Evolutionary conservation across 2,888 invertebrate species (phyloP).

Genomic region (Podabrus alpinus): DNA sequence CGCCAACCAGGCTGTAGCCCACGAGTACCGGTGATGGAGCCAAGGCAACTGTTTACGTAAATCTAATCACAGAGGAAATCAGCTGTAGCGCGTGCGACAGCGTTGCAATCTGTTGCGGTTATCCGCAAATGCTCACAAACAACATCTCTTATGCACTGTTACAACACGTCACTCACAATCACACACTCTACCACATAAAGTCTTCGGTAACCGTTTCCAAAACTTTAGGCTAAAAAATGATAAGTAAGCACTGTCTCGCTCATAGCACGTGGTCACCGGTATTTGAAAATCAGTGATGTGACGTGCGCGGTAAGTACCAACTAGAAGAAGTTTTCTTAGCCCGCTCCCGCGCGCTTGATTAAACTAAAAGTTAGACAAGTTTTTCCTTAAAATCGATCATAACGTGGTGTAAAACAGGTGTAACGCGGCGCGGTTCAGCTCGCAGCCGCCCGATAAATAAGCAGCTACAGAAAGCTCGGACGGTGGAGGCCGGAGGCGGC

Average conservation of each 20-base stretch:
- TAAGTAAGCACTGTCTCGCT: slow-evolving; percentile 51
- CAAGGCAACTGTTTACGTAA: slow-evolving; percentile 52
- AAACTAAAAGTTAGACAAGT: slow-evolving; percentile 1
- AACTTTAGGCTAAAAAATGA: slow-evolving; percentile 29
- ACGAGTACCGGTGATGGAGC: slow-evolving; percentile 55
- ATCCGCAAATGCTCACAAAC: slow-evolving; percentile 25
- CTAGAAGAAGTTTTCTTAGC: slow-evolving; percentile 17
- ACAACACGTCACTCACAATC: slow-evolving; percentile 36
- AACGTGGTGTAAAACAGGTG: slow-evolving; percentile 40
- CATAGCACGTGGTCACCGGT: slow-evolving; percentile 51
- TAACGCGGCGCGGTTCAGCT: slow-evolving; percentile 51
- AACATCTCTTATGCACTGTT: slow-evolving; percentile 31
- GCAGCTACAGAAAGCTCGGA: slow-evolving; percentile 55
- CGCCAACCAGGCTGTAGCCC: slow-evolving; percentile 62
- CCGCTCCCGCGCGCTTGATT: slow-evolving; percentile 12
- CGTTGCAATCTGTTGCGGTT: slow-evolving; percentile 18
- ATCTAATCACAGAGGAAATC: slow-evolving; percentile 39
- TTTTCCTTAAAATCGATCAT: slow-evolving; percentile 27
- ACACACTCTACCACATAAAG: slow-evolving; percentile 24
- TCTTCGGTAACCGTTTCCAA: slow-evolving; percentile 28
- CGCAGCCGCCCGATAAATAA: slow-evolving; percentile 56
- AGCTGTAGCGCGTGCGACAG: slow-evolving; percentile 32
- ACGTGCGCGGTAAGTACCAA: slow-evolving; percentile 21
- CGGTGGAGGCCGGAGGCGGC: slow-evolving; percentile 52
- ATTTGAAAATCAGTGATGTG: slow-evolving; percentile 38